A percentile compares a stretch with the other conserved stretches of the same genome.
These are phyloP conservation scores for Spicauda simplicius DNA, from an alignment of 2,888 invertebrate genomes.

Conservation along the genomic window DNA sequence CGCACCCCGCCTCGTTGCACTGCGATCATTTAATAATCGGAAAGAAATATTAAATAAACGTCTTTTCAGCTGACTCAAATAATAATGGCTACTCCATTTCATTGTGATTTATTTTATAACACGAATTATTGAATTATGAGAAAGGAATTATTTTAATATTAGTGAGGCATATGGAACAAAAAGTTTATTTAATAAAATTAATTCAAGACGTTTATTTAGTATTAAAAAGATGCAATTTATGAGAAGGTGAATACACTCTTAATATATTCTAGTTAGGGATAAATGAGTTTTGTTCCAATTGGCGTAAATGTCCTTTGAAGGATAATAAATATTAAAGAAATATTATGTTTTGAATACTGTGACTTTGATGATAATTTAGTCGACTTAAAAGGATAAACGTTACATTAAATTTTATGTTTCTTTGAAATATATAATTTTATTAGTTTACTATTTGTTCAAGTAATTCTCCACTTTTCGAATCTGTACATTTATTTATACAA, in stretches of 20 bases:
- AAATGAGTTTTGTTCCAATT: background rate
- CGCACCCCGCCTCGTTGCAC: slow-evolving; percentile 51
- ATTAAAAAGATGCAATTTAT: background rate
- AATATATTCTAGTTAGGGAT: background rate
- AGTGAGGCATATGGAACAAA: too few species aligned
- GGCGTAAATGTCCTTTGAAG: background rate
- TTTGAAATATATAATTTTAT: too few species aligned
- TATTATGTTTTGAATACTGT: background rate
- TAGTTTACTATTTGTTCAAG: too few species aligned
- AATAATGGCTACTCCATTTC: too few species aligned
- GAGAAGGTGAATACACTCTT: background rate
- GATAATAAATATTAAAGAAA: background rate
- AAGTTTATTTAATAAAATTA: background rate
- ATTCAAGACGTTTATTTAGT: background rate
- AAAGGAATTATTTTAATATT: too few species aligned
- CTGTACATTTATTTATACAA: too few species aligned
- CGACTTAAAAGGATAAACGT: too few species aligned
- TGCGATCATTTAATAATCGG: slow-evolving; percentile 24
- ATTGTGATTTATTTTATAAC: too few species aligned
- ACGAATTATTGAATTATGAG: background rate
- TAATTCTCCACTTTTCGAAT: too few species aligned
- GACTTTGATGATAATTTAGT: background rate
- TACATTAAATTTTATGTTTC: too few species aligned
- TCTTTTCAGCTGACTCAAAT: background rate
- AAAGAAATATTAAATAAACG: background rate